Conservation (phyloP, 2,797 vertebrate genomes). For the Neosalanx taihuensis region DNA sequence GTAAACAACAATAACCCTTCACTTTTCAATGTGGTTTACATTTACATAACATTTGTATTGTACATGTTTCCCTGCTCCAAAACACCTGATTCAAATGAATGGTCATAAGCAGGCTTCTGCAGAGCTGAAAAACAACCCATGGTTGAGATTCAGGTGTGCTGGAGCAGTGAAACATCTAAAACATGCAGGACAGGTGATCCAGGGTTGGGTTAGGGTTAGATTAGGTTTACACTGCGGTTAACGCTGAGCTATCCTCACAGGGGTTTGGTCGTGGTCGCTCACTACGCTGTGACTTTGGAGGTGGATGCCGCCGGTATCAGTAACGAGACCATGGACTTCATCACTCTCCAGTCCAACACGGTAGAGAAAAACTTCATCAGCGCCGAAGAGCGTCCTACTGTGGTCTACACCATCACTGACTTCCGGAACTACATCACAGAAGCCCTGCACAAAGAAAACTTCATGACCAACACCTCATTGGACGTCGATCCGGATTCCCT, state of each 20-base stretch:
- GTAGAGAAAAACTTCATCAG: conserved; percentile 83
- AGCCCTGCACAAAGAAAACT: conserved; percentile 80
- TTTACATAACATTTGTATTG: too few species aligned
- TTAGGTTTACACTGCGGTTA: background rate
- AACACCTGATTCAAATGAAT: too few species aligned
- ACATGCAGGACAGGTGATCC: too few species aligned
- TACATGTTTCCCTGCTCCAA: too few species aligned
- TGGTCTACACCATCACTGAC: conserved; percentile 87
- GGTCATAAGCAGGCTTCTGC: too few species aligned
- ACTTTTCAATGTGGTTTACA: background rate
- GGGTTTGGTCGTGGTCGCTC: conserved; percentile 80
- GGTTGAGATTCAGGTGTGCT: too few species aligned
- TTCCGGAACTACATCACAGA: conserved; percentile 87
- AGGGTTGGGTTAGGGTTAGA: too few species aligned
- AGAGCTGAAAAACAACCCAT: too few species aligned
- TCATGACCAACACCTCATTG: conserved; percentile 78
- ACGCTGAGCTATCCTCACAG: conserved; percentile 34
- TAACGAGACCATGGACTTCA: conserved; percentile 84
- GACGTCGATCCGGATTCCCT: conserved; percentile 70
- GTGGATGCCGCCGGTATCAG: conserved; percentile 72
- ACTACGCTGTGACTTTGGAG: conserved; percentile 84
- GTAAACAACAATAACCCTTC: background rate
- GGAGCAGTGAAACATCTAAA: too few species aligned
- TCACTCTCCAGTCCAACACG: conserved; percentile 86
- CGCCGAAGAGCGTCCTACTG: conserved; percentile 81